Percentiles rank a stretch among this genome's conserved stretches.
These are phyloP conservation scores for Druceiella hillmani DNA, from an alignment of 2,888 invertebrate species.

Conservation along the genomic window DNA sequence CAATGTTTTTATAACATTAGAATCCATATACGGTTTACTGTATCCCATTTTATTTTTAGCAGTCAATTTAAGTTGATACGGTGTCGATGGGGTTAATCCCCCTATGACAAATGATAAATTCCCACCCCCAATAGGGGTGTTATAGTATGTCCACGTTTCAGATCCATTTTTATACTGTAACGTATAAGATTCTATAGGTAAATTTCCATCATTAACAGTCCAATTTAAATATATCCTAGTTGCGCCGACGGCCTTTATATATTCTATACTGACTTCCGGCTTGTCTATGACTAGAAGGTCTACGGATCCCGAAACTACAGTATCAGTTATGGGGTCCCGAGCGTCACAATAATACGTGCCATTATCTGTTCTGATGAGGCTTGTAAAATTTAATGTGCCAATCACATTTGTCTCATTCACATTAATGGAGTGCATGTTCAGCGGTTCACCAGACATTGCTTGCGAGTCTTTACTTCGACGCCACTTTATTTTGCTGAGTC, in stretches of 20 bases:
- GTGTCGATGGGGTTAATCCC: slow-evolving; percentile 57
- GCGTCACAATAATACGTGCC: slow-evolving; percentile 49
- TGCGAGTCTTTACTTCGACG: background rate
- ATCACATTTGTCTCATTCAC: slow-evolving; percentile 49
- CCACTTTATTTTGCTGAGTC: background rate
- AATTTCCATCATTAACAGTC: slow-evolving; percentile 74
- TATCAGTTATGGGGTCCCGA: slow-evolving; percentile 32
- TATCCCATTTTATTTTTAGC: slow-evolving; percentile 62
- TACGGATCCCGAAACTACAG: slow-evolving; percentile 38
- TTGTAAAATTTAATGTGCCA: slow-evolving; percentile 45
- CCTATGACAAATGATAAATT: slow-evolving; percentile 65
- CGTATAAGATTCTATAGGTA: slow-evolving; percentile 55
- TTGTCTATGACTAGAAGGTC: slow-evolving; percentile 60
- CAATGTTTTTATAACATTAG: slow-evolving; percentile 56
- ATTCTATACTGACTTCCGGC: slow-evolving; percentile 66
- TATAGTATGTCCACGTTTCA: slow-evolving; percentile 54
- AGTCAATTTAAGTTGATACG: slow-evolving; percentile 61
- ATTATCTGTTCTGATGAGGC: slow-evolving; percentile 63
- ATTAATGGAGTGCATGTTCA: slow-evolving; percentile 33
- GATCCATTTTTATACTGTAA: slow-evolving; percentile 51
- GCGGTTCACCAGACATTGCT: slow-evolving; percentile 8
- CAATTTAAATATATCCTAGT: slow-evolving; percentile 75
- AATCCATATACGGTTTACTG: slow-evolving; percentile 48
- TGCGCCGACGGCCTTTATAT: slow-evolving; percentile 69
- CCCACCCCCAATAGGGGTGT: slow-evolving; percentile 54